Evolutionary conservation across 2,888 invertebrate species (phyloP).

Genomic region (Acanthosoma haemorrhoidale): DNA sequence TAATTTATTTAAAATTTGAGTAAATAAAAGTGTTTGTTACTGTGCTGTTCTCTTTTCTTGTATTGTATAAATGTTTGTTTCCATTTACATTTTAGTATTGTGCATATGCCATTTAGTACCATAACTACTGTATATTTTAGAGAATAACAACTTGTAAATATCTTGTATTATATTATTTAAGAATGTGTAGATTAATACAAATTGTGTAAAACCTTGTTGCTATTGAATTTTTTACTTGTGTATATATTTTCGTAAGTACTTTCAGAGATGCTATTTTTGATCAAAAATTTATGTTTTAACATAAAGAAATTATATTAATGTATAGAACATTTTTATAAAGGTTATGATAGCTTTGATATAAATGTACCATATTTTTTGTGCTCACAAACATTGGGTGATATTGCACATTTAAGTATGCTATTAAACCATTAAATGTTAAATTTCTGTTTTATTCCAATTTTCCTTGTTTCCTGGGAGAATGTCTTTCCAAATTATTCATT

Average conservation of each 20-base stretch:
- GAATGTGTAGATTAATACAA: slow-evolving; percentile 14
- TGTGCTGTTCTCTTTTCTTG: neutral
- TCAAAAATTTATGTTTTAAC: slow-evolving; percentile 23
- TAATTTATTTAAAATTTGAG: neutral
- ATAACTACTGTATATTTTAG: slow-evolving; percentile 3
- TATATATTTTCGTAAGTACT: slow-evolving; percentile 20
- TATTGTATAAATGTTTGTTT: neutral
- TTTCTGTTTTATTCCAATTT: neutral
- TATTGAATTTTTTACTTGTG: slow-evolving; percentile 18
- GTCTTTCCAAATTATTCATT: no score
- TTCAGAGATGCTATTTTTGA: slow-evolving; percentile 28
- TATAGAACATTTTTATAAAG: slow-evolving; percentile 13
- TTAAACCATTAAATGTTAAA: slow-evolving; percentile 14
- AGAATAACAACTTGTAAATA: slow-evolving; percentile 9
- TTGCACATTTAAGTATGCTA: slow-evolving; percentile 24
- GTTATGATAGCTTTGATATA: slow-evolving; percentile 17
- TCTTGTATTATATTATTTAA: slow-evolving; percentile 25
- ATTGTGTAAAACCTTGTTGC: slow-evolving; percentile 19
- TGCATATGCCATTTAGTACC: slow-evolving; percentile 15
- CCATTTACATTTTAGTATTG: neutral
- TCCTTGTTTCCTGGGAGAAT: neutral
- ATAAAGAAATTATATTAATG: slow-evolving; percentile 16
- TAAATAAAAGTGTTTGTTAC: neutral
- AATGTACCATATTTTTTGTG: slow-evolving; percentile 25
- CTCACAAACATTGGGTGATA: slow-evolving; percentile 25